Conservation (phyloP, 92 coral and sea anemone species). For the Epizoanthus fatuus region DNA sequence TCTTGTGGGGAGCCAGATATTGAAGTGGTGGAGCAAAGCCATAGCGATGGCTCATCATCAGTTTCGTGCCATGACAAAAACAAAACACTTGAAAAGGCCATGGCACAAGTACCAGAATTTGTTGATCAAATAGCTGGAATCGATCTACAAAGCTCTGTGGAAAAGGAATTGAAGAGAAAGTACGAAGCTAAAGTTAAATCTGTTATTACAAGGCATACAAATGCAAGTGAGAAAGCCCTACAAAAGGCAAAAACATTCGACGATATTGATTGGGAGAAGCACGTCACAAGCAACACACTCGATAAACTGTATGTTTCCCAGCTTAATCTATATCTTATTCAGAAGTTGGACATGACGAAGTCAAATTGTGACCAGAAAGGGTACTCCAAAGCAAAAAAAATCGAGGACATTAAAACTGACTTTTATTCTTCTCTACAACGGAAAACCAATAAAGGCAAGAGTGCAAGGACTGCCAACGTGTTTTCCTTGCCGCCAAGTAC, state of each 20-base stretch:
- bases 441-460: too few relatives aligned
- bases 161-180: conserved; percentile 6
- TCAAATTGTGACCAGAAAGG: conserved; percentile 23
- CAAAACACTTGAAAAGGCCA: not conserved
- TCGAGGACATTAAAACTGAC: conserved; percentile 26
- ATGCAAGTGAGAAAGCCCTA: conserved; percentile 28
- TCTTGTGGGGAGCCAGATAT: conserved; percentile 52
- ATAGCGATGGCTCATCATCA: conserved; percentile 11
- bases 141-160: conserved; percentile 14
- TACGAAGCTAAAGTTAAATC: conserved; percentile 15
- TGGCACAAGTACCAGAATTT: not conserved
- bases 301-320: conserved; percentile 18
- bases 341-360: conserved; percentile 17
- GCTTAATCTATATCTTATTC: conserved; percentile 25
- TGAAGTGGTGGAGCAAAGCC: not conserved
- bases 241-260: conserved; percentile 40
- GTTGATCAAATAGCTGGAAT: not conserved
- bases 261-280: conserved; percentile 33
- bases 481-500: too few relatives aligned
- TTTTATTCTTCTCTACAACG: not conserved
- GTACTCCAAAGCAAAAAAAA: conserved; percentile 17
- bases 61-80: conserved; percentile 1
- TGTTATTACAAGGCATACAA: conserved; percentile 6
- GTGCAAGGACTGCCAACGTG: too few relatives aligned
- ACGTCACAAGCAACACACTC: conserved; percentile 8